Conservation (phyloP, 2,888 invertebrate species). For the Cloeon dipterum region DNA sequence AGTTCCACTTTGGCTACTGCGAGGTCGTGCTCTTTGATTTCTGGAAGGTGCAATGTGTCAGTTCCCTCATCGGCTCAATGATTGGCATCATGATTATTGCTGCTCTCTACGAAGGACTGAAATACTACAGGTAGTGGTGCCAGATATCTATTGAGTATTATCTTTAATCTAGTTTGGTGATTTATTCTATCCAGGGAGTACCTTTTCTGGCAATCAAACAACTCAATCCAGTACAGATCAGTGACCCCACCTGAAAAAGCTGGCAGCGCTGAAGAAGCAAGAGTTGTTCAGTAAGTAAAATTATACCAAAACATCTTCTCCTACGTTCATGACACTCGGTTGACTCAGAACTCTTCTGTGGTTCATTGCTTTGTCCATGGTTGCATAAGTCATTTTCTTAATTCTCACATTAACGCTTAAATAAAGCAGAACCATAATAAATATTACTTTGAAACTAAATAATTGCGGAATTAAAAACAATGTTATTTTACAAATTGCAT, state of each 20-base stretch:
- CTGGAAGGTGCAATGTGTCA: constrained; percentile 52
- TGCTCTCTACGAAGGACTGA: constrained; percentile 84
- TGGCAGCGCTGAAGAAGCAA: too few relatives aligned
- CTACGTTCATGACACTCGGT: too few relatives aligned
- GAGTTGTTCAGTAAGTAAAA: too few relatives aligned
- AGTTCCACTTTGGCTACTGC: constrained; percentile 54
- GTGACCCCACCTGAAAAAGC: constrained; percentile 55
- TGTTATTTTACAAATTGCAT: too few relatives aligned
- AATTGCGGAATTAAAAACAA: too few relatives aligned
- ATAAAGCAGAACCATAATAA: too few relatives aligned
- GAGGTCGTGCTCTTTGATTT: constrained; percentile 60
- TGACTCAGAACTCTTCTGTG: too few relatives aligned
- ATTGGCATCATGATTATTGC: constrained; percentile 80
- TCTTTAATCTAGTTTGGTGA: constrained; percentile 1
- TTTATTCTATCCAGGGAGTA: constrained; percentile 34
- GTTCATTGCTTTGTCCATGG: too few relatives aligned
- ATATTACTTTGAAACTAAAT: too few relatives aligned
- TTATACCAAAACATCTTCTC: too few relatives aligned
- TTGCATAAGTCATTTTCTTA: too few relatives aligned
- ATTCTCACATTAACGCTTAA: too few relatives aligned
- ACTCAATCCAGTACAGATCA: constrained; percentile 61
- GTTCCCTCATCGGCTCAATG: constrained; percentile 72
- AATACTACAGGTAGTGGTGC: constrained; percentile 42
- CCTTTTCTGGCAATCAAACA: constrained; percentile 70
- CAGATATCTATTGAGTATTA: constrained; percentile 1